Conservation (phyloP, 2,888 invertebrate genomes). For the Ochlodes sylvanus region DNA sequence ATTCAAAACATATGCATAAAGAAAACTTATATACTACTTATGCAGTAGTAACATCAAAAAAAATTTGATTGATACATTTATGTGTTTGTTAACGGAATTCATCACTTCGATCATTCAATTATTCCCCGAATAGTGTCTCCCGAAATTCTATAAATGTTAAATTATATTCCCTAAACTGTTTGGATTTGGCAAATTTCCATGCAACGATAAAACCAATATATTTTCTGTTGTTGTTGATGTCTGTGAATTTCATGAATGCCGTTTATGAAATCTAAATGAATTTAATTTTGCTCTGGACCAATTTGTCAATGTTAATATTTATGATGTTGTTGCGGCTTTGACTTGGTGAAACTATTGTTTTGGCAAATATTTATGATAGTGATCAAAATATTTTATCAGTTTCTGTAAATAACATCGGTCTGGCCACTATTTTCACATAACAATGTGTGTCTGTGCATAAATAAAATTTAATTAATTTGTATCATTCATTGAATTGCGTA, state of each 20-base stretch:
- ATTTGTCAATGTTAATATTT: slow-evolving; percentile 34
- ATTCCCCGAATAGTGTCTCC: slow-evolving; percentile 48
- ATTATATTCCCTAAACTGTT: slow-evolving; percentile 61
- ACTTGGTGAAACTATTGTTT: slow-evolving; percentile 35
- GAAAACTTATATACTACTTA: too few species aligned
- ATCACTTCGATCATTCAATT: slow-evolving; percentile 59
- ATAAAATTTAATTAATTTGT: too few species aligned
- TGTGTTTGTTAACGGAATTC: slow-evolving; percentile 50
- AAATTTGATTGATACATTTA: neutral
- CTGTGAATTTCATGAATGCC: slow-evolving; percentile 38
- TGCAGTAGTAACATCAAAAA: too few species aligned
- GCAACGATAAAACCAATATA: slow-evolving; percentile 50
- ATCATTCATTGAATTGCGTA: too few species aligned
- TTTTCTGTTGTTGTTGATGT: slow-evolving; percentile 38
- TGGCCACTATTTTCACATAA: neutral
- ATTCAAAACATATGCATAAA: too few species aligned
- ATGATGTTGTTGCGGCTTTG: slow-evolving; percentile 31
- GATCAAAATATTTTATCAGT: neutral
- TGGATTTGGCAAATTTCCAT: slow-evolving; percentile 69
- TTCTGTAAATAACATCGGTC: neutral
- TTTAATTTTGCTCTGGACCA: slow-evolving; percentile 45
- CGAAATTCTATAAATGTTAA: slow-evolving; percentile 56
- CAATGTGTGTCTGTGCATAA: too few species aligned
- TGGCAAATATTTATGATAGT: neutral
- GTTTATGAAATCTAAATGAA: slow-evolving; percentile 42